Evolutionary conservation across 2,113 vertebrate genomes (phyloP), one percentile per base, ranked within the genome.

Genomic region (Tapirus terrestris): DNA sequence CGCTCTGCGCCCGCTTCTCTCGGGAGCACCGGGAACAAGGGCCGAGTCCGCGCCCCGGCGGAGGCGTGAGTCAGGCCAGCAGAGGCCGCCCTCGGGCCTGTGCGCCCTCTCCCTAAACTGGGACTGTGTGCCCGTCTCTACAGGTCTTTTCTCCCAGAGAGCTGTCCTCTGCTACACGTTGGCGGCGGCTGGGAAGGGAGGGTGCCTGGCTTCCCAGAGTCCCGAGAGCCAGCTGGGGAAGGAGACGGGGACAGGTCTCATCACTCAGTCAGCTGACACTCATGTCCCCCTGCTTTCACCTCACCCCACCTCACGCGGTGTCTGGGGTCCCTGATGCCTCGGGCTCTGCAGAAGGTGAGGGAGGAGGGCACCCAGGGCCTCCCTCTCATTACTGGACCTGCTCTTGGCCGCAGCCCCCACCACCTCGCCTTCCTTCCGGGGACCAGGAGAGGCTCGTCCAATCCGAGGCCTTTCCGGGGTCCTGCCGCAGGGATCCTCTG

Each of bases 371-470:
- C 8, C 29, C 4, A 45, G 48, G n/a, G 8, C 18, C 27, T 27
- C 65, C 18, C 13, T 75, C 20, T 82, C 9, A 1, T 20, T 3
- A 5, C 23, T 10, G 0, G 0, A 43, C 51, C 43, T 36, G n/a
- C 73, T 45, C 17, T 20, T 1, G 33, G 53, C 53, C 53, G 36
- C 63, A n/a, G 9, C 8, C 3, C 67, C 16, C 11, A 5, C 10
- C 20, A 21, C 60, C 53, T 56, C 13, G 51, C 39, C 82, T 67
- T 65, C 39, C 82, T 67, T 65, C 61, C 2, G 20, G 48, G 48
- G n/a, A 20, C 60, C n/a, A 43, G 29, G 72, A 45, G 21, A 61
- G 29, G 16, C 33, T 25, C 14, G 53, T 85, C 31, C 36, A 36
- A 2, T 31, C 21, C 33, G 1, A 10, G n/a, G 7, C 29, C 80